Evolutionary conservation across 2,113 vertebrate species (phyloP).

Genomic region (Vulpes vulpes): DNA sequence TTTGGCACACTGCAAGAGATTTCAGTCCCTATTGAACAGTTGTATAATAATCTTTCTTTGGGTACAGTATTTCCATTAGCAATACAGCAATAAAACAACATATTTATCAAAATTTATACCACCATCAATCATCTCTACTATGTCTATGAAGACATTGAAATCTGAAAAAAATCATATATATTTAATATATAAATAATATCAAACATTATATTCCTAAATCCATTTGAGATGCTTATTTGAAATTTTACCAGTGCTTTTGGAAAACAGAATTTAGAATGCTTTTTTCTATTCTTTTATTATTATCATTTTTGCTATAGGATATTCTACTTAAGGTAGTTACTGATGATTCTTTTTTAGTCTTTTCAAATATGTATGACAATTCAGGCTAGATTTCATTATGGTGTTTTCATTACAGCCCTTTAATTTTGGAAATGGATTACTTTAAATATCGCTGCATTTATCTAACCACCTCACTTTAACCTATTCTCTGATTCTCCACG

Average conservation of each 20-base stretch:
- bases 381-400: background rate
- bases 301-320: background rate
- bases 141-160: background rate
- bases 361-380: background rate
- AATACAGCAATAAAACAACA: background rate
- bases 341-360: background rate
- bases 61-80: background rate
- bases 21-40: background rate
- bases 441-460: background rate
- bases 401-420: background rate
- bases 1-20: background rate
- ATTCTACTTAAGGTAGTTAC: background rate
- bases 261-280: background rate
- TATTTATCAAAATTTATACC: background rate
- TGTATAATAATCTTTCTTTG: background rate
- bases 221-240: background rate
- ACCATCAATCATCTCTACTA: background rate
- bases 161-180: background rate
- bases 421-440: constrained; percentile 21
- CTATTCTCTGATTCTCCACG: background rate
- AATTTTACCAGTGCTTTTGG: background rate
- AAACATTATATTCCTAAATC: background rate
- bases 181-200: background rate
- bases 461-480: background rate
- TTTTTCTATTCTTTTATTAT: background rate